Conservation (phyloP, 1,140 invertebrate genomes). For the Eciton burchellii region DNA sequence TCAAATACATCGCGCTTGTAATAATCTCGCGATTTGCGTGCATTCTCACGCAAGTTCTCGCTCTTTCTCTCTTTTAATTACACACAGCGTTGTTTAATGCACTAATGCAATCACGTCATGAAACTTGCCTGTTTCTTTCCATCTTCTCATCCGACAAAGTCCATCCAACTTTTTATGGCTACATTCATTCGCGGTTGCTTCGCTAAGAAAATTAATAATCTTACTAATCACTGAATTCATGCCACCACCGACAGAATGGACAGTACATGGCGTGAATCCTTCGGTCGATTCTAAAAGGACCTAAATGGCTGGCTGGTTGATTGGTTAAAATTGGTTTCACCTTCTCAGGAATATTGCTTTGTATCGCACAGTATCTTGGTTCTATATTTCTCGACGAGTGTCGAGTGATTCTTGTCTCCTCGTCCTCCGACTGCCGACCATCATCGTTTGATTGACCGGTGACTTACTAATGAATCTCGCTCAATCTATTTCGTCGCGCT, state of each 20-base stretch:
- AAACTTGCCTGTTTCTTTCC: not conserved
- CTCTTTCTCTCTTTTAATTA: slow-evolving; percentile 17
- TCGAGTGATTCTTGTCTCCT: not conserved
- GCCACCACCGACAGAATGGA: slow-evolving; percentile 32
- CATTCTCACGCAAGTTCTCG: not conserved
- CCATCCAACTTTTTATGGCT: not conserved
- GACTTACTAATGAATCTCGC: slow-evolving; percentile 48
- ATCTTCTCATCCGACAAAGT: not conserved
- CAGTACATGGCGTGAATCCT: slow-evolving; percentile 39
- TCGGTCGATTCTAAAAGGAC: slow-evolving; percentile 7
- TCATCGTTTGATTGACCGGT: slow-evolving; percentile 12
- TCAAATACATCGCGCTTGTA: not conserved
- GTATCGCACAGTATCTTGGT: not conserved
- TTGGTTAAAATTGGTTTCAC: no score
- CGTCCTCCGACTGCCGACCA: not conserved
- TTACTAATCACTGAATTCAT: slow-evolving; percentile 35
- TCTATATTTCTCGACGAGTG: slow-evolving; percentile 12
- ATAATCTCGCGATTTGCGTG: not conserved
- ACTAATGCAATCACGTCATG: slow-evolving; percentile 30
- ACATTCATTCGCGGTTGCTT: slow-evolving; percentile 33
- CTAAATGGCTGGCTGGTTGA: slow-evolving; percentile 18
- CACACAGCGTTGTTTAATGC: not conserved
- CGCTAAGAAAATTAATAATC: slow-evolving; percentile 48
- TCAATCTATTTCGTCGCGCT: slow-evolving; percentile 23
- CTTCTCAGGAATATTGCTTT: slow-evolving; percentile 44